Percentiles rank a stretch among this genome's conserved stretches.
phyloP scores from a whole-genome alignment of 2,888 invertebrate genomes.

The Alloplasta piceator region DNA sequence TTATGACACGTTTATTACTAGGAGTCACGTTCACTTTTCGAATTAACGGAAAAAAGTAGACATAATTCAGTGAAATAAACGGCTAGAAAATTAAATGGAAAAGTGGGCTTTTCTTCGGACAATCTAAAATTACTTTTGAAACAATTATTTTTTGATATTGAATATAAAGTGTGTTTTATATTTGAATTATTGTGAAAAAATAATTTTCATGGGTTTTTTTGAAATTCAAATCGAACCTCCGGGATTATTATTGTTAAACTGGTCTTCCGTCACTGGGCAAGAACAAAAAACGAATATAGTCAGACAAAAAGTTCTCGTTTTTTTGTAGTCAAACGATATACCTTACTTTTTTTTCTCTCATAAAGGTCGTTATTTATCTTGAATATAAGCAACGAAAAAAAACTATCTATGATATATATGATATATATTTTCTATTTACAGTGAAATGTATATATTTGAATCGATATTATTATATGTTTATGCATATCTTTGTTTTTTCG shows the following conservation, averaged over 20 bases:
- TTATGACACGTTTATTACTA: conserved; percentile 17
- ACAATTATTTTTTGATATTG: no score
- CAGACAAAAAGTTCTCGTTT: conserved; percentile 17
- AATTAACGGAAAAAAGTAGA: no score
- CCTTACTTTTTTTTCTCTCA: conserved; percentile 37
- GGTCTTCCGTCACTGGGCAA: conserved; percentile 50
- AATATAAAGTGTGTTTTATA: no score
- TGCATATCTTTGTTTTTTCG: conserved; percentile 15
- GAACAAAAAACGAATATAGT: conserved; percentile 13
- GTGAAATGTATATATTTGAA: conserved; percentile 47
- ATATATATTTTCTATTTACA: conserved; percentile 58
- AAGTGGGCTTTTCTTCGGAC: no score
- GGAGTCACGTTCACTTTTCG: no score
- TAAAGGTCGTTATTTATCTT: conserved; percentile 31
- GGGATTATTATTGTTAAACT: not conserved
- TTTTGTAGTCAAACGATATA: conserved; percentile 4
- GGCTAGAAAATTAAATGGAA: no score
- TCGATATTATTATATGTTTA: conserved; percentile 12
- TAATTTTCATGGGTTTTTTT: no score
- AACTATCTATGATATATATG: conserved; percentile 9
- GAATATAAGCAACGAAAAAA: conserved; percentile 39
- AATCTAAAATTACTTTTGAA: no score
- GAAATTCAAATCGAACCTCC: no score
- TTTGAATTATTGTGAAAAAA: no score
- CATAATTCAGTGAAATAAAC: no score